Base-by-base conservation (phyloP, 2,888 invertebrate genomes). In the Silvanus unidentatus region DNA sequence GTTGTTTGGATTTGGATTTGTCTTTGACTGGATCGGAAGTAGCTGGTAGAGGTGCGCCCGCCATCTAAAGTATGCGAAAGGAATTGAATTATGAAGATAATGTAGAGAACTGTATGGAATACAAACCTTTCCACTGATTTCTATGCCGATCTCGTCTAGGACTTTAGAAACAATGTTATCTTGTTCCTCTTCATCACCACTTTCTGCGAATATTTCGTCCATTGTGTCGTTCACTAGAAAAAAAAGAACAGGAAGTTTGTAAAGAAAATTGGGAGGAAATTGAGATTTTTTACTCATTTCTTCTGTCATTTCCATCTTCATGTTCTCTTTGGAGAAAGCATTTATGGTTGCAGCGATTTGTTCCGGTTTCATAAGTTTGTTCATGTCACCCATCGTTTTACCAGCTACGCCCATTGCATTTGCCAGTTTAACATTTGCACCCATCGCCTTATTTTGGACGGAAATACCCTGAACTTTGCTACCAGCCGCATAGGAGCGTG, bases 121-220 rank as follows among this genome's bases (percentile, higher is more conserved):
- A 56, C 60, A 68, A 69, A 88, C 88, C 79, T 92, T 89, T 61
- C 89, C 90, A 54, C 88, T 86, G 51, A 93, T 84, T 73, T 96
- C 95, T 70, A 96, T 95, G 51, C 95, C 95, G 62, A 96, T 95
- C 74, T 96, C 95, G 73, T 95, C 95, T n/a, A 95, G 77, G 32
- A 95, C 92, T 73, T 90, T 81, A 63, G 79, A 83, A n/a, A 95
- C 86, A 72, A 96, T 82, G 53, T 84, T 84, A 64, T 93, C 89
- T 60, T 85, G 80, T 70, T 94, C 93, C 55, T 87, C 86, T 68
- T 95, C 94, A 70, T 95, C 95, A 0, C 86, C 94, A 8, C 91
- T 91, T 60, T 90, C 93, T 30, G 80, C 81, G 59, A 95, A 75
- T 62, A 95, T 89, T 62, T 92, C 91, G 71, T 94, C 93, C 54